These are phyloP conservation scores for Limonius californicus DNA, from an alignment of 1,140 invertebrate species.

Conservation along the genomic window DNA sequence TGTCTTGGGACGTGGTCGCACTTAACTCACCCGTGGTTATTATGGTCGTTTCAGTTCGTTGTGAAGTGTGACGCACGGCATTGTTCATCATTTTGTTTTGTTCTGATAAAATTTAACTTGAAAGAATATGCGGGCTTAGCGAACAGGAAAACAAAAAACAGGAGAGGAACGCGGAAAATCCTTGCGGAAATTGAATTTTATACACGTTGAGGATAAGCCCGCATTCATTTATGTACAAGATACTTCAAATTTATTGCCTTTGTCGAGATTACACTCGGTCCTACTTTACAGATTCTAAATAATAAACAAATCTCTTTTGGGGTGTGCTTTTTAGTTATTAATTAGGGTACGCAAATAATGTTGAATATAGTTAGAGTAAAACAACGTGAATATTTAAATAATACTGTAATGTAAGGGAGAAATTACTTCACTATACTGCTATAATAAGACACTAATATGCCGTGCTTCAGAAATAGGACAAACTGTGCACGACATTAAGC, in stretches of 20 bases:
- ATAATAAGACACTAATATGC: too few relatives aligned
- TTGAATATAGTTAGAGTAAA: too few relatives aligned
- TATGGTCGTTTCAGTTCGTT: not conserved
- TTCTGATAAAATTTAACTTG: not conserved
- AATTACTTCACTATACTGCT: too few relatives aligned
- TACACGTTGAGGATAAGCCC: not conserved
- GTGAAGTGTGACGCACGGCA: not conserved
- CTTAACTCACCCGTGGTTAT: not conserved
- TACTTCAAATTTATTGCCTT: constrained; percentile 2
- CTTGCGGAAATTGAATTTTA: not conserved
- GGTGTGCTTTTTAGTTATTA: too few relatives aligned
- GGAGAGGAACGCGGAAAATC: not conserved
- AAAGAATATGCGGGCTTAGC: not conserved
- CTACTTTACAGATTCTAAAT: not conserved
- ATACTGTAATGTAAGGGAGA: too few relatives aligned
- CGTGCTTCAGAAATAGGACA: too few relatives aligned
- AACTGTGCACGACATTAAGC: too few relatives aligned
- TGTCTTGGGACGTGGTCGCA: constrained; percentile 1
- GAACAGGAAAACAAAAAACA: not conserved
- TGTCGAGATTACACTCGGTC: not conserved
- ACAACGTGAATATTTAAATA: too few relatives aligned
- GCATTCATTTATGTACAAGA: not conserved
- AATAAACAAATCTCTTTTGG: not conserved
- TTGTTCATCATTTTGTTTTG: not conserved
- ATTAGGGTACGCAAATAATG: too few relatives aligned